Evolutionary conservation across 2,113 vertebrate genomes (phyloP).

Genomic region (Sebastes fasciatus): DNA sequence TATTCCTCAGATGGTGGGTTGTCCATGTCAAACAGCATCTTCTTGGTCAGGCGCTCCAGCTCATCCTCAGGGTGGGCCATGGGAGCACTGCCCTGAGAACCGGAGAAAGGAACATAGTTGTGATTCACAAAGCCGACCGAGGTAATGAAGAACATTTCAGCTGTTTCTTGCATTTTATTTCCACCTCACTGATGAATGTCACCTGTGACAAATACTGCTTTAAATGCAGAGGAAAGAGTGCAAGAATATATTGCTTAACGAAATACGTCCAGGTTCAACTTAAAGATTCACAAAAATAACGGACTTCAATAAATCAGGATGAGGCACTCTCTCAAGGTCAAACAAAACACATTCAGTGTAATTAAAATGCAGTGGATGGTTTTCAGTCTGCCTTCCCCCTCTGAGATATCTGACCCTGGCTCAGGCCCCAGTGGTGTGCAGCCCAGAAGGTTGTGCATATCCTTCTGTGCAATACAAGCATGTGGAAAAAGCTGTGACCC

Average conservation of each 20-base stretch:
- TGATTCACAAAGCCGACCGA: conserved; percentile 9
- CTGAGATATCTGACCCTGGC: conserved; percentile 78
- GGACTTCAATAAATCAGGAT: conserved; percentile 42
- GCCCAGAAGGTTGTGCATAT: conserved; percentile 64
- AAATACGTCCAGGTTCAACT: background rate
- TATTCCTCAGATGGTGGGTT: conserved; percentile 96
- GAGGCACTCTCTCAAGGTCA: conserved; percentile 62
- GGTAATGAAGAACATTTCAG: background rate
- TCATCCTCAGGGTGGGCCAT: conserved; percentile 93
- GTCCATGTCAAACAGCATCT: conserved; percentile 99
- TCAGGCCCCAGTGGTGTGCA: conserved; percentile 62
- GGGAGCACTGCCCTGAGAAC: conserved; percentile 76
- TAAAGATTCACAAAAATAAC: conserved; percentile 34
- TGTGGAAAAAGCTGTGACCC: conserved; percentile 64
- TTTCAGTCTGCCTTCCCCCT: conserved; percentile 54
- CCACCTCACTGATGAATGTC: background rate
- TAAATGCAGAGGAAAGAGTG: conserved; percentile 9
- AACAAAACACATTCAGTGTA: conserved; percentile 42
- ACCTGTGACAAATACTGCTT: background rate
- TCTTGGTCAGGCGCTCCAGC: conserved; percentile 97
- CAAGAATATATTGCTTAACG: conserved; percentile 1
- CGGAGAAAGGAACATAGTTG: conserved; percentile 37
- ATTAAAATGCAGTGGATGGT: conserved; percentile 71
- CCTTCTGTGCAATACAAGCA: conserved; percentile 62
- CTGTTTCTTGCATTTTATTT: background rate